These are phyloP conservation scores for Scalopus aquaticus DNA, from an alignment of 2,113 vertebrate genomes.

Conservation along the genomic window DNA sequence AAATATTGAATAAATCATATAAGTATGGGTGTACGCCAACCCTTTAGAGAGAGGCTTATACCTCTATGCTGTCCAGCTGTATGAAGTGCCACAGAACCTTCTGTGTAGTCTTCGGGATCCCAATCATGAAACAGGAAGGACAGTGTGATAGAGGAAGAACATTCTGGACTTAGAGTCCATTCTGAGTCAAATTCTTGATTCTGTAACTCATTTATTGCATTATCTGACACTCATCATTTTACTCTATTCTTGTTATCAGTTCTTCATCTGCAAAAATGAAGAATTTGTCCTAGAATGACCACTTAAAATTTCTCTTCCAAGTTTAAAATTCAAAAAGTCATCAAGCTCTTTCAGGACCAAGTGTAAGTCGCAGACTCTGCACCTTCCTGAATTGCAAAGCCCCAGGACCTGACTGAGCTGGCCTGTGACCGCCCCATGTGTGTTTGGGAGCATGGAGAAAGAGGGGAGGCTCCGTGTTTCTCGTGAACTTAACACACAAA, in stretches of 20 bases:
- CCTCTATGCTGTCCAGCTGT: neutral
- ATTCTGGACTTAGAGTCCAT: neutral
- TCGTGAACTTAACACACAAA: too few species aligned
- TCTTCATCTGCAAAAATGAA: neutral
- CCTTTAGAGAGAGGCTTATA: neutral
- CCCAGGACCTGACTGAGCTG: too few species aligned
- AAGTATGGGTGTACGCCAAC: neutral
- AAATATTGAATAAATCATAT: neutral
- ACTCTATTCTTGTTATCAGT: neutral
- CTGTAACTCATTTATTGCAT: neutral
- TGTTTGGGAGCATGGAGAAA: too few species aligned
- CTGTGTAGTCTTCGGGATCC: neutral
- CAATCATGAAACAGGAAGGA: neutral
- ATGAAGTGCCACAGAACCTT: neutral
- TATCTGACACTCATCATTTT: neutral
- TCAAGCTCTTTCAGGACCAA: neutral
- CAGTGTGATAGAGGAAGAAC: neutral
- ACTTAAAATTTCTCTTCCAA: neutral
- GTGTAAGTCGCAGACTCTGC: too few species aligned
- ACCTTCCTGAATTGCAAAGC: too few species aligned
- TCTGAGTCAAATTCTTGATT: neutral
- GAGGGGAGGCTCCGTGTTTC: too few species aligned
- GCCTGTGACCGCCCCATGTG: too few species aligned
- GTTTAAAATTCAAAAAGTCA: neutral
- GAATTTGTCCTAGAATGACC: neutral